Conservation (phyloP, 2,113 vertebrate species). For the Sylvietta virens region DNA sequence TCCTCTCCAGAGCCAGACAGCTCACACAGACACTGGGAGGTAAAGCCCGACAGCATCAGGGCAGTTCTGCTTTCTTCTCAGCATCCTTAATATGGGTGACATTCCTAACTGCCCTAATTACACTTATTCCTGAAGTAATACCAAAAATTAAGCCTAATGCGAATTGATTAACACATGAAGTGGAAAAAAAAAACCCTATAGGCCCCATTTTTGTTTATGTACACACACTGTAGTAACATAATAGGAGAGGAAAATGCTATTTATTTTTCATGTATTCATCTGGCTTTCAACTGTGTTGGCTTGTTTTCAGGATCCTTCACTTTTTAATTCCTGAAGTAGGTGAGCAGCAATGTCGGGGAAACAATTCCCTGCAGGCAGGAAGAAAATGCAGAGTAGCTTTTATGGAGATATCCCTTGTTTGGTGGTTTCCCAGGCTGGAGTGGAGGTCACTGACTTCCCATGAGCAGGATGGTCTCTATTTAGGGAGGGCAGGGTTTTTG, state of each 20-base stretch:
- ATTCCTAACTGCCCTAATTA: neutral
- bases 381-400: neutral
- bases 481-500: neutral
- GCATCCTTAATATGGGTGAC: neutral
- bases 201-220: neutral
- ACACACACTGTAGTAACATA: neutral
- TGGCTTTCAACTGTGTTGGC: neutral
- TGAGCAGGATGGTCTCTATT: neutral
- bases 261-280: neutral
- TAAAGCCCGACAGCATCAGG: neutral
- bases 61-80: neutral
- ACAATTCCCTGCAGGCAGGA: neutral
- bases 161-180: neutral
- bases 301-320: neutral
- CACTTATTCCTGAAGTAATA: neutral
- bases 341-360: neutral
- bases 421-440: neutral
- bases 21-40: accelerated
- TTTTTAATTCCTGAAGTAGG: neutral
- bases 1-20: accelerated
- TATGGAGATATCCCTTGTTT: neutral
- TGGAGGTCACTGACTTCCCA: neutral
- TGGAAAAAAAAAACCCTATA: neutral
- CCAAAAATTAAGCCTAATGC: neutral
- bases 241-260: neutral